Conservation (phyloP, 2,797 vertebrate genomes). For the Neoniphon sammara region DNA sequence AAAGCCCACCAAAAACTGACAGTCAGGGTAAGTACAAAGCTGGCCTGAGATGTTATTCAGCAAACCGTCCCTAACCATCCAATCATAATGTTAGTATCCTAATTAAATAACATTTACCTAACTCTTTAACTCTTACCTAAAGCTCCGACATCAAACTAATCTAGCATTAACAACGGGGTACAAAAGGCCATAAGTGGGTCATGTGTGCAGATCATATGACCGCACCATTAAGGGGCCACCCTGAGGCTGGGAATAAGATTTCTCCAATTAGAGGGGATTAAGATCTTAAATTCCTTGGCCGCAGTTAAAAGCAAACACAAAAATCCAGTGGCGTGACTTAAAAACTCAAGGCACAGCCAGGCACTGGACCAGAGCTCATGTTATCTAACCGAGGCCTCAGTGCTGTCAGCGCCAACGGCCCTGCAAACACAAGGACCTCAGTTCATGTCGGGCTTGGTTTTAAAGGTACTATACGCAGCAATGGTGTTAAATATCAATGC, state of each 20-base stretch:
- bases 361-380: constrained; percentile 19
- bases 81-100: not conserved
- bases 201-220: constrained; percentile 72
- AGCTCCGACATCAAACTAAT: constrained; percentile 43
- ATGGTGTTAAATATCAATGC: not conserved
- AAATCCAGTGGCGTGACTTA: constrained; percentile 65
- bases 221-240: constrained; percentile 16
- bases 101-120: constrained; percentile 26
- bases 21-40: not conserved
- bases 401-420: not conserved
- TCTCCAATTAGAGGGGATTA: constrained; percentile 79
- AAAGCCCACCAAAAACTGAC: not conserved
- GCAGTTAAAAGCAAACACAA: constrained; percentile 53
- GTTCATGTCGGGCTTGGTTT: constrained; percentile 17
- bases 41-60: not conserved
- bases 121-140: constrained; percentile 49
- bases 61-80: not conserved
- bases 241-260: constrained; percentile 49
- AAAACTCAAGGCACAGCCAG: constrained; percentile 44
- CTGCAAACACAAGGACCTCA: constrained; percentile 15
- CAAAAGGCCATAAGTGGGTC: constrained; percentile 60
- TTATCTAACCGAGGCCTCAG: constrained; percentile 27
- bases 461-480: not conserved
- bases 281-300: constrained; percentile 58
- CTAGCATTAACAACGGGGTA: constrained; percentile 44